Conservation (phyloP, 2,113 vertebrate genomes). For the Zapus hudsonius region DNA sequence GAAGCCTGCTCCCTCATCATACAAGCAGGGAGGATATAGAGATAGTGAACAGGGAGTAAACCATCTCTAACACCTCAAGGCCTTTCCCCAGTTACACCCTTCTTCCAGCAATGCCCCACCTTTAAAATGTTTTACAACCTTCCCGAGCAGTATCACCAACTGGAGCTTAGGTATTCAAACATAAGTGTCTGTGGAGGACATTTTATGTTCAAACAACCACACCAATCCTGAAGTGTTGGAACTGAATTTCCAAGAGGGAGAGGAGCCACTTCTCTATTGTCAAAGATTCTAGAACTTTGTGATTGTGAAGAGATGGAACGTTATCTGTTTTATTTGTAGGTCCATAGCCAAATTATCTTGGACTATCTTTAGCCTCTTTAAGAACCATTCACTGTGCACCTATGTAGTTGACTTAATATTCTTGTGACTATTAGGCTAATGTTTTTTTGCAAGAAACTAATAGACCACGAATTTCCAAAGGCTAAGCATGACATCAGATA, state of each 20-base stretch:
- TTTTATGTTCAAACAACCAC: too few species aligned
- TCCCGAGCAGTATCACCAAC: too few species aligned
- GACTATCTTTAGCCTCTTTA: background rate
- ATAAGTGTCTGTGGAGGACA: too few species aligned
- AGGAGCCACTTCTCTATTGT: background rate
- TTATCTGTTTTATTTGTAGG: background rate
- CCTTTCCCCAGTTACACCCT: too few species aligned
- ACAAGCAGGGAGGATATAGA: too few species aligned
- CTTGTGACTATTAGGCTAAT: background rate
- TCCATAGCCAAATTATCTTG: background rate
- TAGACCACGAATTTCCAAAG: background rate
- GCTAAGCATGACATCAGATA: background rate
- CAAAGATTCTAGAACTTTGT: background rate
- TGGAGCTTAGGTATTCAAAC: too few species aligned
- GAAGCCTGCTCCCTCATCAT: too few species aligned
- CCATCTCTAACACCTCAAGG: too few species aligned
- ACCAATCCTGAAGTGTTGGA: background rate
- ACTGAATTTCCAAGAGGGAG: background rate
- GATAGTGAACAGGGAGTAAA: too few species aligned
- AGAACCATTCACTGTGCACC: background rate
- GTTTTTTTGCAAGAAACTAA: background rate
- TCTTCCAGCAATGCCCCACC: too few species aligned
- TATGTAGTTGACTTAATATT: background rate
- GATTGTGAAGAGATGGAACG: background rate
- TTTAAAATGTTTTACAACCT: too few species aligned